Evolutionary conservation across 2,797 vertebrate genomes (phyloP).

Genomic region (Poecilia picta): DNA sequence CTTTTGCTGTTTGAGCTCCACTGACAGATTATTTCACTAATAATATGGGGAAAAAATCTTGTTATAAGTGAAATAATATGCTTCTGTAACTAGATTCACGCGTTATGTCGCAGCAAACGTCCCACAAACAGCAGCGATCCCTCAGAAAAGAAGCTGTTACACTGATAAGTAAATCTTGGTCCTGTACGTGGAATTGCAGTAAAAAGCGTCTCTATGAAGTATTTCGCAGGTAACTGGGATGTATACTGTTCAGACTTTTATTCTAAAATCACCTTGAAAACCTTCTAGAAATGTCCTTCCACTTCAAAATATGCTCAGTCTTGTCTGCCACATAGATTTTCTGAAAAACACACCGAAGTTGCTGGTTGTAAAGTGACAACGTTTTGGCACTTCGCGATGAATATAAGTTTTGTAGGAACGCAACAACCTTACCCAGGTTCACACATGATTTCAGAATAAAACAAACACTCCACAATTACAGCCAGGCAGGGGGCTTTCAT

Average conservation of each 20-base stretch:
- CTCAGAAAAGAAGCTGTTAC: no score
- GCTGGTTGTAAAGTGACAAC: neutral
- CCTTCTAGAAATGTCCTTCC: neutral
- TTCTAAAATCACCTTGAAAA: neutral
- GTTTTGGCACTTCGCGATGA: neutral
- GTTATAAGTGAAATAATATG: no score
- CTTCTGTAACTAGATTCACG: no score
- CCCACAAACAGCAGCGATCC: no score
- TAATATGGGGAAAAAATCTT: no score
- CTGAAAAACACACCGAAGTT: neutral
- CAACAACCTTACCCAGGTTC: conserved; percentile 25
- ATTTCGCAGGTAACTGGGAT: neutral
- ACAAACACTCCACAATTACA: conserved; percentile 55
- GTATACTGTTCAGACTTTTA: neutral
- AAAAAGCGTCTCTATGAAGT: neutral
- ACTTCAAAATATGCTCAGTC: neutral
- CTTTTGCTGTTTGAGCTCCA: no score
- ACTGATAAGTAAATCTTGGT: no score
- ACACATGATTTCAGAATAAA: conserved; percentile 26
- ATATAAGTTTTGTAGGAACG: neutral
- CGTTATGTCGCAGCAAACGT: no score
- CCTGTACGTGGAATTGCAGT: neutral
- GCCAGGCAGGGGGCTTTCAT: conserved; percentile 42
- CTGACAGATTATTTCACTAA: no score
- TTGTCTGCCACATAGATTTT: neutral